These are phyloP conservation scores for Zonitis immaculata DNA, from an alignment of 2,888 invertebrate genomes.

Conservation along the genomic window DNA sequence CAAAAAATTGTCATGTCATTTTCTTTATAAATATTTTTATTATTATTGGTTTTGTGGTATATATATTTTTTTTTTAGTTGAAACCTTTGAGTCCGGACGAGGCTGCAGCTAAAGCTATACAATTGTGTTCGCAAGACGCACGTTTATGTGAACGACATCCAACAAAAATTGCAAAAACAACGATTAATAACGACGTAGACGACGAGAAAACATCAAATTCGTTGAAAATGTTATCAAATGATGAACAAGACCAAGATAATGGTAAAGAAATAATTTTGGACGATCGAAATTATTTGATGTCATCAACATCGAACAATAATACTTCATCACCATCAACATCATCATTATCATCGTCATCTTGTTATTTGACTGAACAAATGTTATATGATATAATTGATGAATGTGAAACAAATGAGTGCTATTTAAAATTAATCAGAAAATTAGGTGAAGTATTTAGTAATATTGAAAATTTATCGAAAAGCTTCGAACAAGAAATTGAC, in stretches of 20 bases:
- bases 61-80: conserved; percentile 56
- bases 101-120: conserved; percentile 85
- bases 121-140: conserved; percentile 80
- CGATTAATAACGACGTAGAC: conserved; percentile 1
- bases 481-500: conserved; percentile 57
- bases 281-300: conserved; percentile 5
- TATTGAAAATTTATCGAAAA: conserved; percentile 65
- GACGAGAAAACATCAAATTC: neutral
- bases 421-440: conserved; percentile 68
- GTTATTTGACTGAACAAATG: conserved; percentile 69
- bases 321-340: conserved; percentile 21
- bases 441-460: conserved; percentile 73
- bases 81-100: conserved; percentile 77
- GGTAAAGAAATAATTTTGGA: neutral
- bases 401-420: conserved; percentile 64
- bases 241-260: neutral
- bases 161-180: conserved; percentile 59
- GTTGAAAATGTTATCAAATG: neutral
- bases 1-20: neutral
- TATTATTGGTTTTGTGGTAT: neutral
- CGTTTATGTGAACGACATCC: conserved; percentile 73
- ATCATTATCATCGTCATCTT: conserved; percentile 35
- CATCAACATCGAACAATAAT: neutral
- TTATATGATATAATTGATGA: conserved; percentile 70
- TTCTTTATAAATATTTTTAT: neutral